phyloP scores from a whole-genome alignment of 2,113 vertebrate genomes.

The Lepisosteus osseus region DNA sequence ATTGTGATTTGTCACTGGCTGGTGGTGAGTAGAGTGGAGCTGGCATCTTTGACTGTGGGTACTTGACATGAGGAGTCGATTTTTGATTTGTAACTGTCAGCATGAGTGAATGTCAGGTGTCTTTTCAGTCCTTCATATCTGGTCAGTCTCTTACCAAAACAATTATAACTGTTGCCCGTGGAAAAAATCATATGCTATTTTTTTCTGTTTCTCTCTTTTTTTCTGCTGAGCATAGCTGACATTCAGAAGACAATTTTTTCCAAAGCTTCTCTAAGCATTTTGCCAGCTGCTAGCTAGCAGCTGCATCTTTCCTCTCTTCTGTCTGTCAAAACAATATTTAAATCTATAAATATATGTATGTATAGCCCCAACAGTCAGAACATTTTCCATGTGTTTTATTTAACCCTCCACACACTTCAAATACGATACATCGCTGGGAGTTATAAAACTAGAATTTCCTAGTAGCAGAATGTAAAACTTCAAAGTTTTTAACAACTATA shows the following conservation, averaged over 20 bases:
- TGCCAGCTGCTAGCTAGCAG: constrained; percentile 11
- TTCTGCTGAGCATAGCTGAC: neutral
- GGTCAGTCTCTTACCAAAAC: neutral
- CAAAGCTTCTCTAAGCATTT: neutral
- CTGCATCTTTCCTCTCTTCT: constrained; percentile 36
- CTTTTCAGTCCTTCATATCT: neutral
- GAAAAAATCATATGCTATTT: neutral
- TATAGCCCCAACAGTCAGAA: constrained; percentile 6
- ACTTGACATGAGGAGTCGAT: neutral
- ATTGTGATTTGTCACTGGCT: too few species aligned
- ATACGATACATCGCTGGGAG: too few species aligned
- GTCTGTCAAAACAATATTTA: constrained; percentile 34
- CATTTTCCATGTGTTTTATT: constrained; percentile 19
- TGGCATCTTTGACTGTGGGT: neutral
- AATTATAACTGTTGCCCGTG: neutral
- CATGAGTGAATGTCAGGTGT: neutral
- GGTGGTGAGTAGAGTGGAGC: too few species aligned
- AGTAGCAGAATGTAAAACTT: too few species aligned
- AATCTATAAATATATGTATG: constrained; percentile 32
- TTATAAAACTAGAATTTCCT: too few species aligned
- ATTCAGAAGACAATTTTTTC: neutral
- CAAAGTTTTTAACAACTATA: too few species aligned
- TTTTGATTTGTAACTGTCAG: neutral
- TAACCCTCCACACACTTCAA: neutral
- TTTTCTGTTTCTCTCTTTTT: neutral